These are phyloP conservation scores for Argyrosomus regius DNA, from an alignment of 2,797 vertebrate genomes.

Conservation along the genomic window DNA sequence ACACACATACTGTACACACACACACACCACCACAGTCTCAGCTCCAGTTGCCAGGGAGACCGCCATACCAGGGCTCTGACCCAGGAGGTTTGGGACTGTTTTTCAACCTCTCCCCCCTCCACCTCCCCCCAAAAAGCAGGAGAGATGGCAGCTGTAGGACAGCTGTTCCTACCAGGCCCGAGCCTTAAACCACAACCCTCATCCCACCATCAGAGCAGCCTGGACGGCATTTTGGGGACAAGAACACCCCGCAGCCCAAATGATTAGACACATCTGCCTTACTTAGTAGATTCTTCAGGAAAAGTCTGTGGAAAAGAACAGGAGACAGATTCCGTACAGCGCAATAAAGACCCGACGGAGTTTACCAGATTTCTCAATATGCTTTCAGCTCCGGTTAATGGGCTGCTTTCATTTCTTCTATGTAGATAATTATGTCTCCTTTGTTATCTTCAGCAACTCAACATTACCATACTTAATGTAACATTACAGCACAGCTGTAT, in stretches of 20 bases:
- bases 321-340: slow-evolving; percentile 2
- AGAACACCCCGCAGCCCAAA: slow-evolving; percentile 67
- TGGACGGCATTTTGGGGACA: slow-evolving; percentile 61
- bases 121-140: slow-evolving; percentile 81
- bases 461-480: background rate
- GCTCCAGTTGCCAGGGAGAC: slow-evolving; percentile 94
- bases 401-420: background rate
- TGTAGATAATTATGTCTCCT: background rate
- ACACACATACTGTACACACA: slow-evolving; percentile 18
- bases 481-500: background rate
- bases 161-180: slow-evolving; percentile 89
- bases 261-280: slow-evolving; percentile 68
- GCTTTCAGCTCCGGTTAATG: background rate
- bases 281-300: slow-evolving; percentile 32
- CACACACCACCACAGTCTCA: slow-evolving; percentile 79
- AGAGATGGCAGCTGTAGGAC: slow-evolving; percentile 94
- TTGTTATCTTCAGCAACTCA: background rate
- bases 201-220: slow-evolving; percentile 66
- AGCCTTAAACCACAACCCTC: slow-evolving; percentile 70
- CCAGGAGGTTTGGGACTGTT: slow-evolving; percentile 90
- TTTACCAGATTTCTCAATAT: background rate
- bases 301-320: slow-evolving; percentile 36
- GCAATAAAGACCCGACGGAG: slow-evolving; percentile 5
- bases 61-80: slow-evolving; percentile 95
- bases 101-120: slow-evolving; percentile 82